phyloP scores from a whole-genome alignment of 2,888 invertebrate species.

The Hypselothyrea guttata region DNA sequence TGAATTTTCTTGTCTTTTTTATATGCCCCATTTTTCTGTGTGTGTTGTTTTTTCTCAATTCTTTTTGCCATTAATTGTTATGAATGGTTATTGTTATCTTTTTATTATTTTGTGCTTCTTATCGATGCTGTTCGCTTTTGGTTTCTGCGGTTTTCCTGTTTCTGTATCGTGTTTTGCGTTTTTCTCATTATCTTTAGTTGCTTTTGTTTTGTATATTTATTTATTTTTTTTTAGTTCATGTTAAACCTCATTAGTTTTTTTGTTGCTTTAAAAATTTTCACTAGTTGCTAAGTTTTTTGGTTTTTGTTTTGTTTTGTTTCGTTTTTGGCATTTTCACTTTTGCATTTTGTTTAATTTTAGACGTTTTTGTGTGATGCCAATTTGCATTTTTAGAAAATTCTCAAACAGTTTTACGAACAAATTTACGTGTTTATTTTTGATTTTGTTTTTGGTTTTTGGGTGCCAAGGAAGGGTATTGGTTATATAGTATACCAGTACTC shows the following conservation, averaged over 20 bases:
- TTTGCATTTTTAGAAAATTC: constrained; percentile 59
- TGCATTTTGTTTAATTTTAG: constrained; percentile 46
- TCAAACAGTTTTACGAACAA: constrained; percentile 55
- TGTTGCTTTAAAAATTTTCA: constrained; percentile 54
- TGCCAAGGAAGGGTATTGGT: constrained; percentile 36
- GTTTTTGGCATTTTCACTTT: constrained; percentile 29
- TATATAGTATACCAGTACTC: neutral
- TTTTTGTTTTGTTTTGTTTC: constrained; percentile 19
- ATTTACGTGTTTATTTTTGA: constrained; percentile 38
- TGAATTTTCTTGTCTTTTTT: constrained; percentile 64
- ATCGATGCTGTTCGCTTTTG: constrained; percentile 43
- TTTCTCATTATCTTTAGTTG: constrained; percentile 18
- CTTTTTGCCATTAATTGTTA: constrained; percentile 52
- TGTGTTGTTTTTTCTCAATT: constrained; percentile 35
- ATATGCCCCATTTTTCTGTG: constrained; percentile 40
- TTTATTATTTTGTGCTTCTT: constrained; percentile 30
- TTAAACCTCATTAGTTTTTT: constrained; percentile 40
- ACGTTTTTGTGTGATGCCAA: constrained; percentile 46
- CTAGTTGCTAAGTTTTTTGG: constrained; percentile 49
- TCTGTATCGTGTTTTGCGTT: constrained; percentile 10
- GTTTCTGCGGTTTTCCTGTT: constrained; percentile 18
- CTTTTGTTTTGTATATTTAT: constrained; percentile 7
- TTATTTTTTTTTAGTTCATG: constrained; percentile 8
- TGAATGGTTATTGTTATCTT: constrained; percentile 45
- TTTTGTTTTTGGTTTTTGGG: constrained; percentile 47